Evolutionary conservation across 2,113 vertebrate genomes (phyloP).

Genomic region (Pachycephala philippinensis): DNA sequence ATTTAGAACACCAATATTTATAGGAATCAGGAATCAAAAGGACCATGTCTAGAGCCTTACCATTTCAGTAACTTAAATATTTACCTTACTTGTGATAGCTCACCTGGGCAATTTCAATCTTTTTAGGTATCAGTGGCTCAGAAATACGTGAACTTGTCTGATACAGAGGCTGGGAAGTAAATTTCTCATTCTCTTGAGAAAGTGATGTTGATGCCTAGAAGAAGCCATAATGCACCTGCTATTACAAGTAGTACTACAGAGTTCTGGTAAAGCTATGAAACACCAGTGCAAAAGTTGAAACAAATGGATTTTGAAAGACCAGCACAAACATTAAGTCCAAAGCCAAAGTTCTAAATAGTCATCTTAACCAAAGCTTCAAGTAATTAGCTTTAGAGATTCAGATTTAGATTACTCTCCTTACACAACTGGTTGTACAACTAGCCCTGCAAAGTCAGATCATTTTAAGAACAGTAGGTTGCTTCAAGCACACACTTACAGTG

Average conservation of each 20-base stretch:
- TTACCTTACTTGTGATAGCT: background rate
- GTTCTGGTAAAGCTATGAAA: background rate
- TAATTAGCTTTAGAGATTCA: background rate
- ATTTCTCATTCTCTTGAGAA: conserved; percentile 65
- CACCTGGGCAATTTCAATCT: conserved; percentile 53
- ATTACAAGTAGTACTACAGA: background rate
- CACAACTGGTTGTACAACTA: background rate
- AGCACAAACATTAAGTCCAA: background rate
- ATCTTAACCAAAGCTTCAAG: background rate
- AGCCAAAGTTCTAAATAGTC: background rate
- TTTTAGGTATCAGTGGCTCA: conserved; percentile 55
- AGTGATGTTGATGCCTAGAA: conserved; percentile 4
- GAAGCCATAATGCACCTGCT: background rate
- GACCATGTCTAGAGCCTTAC: background rate
- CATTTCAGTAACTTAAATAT: background rate
- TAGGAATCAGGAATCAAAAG: background rate
- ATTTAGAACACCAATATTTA: background rate
- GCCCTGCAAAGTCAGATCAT: background rate
- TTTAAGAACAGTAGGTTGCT: background rate
- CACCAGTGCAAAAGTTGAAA: background rate
- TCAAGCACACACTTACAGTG: background rate
- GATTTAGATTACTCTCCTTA: background rate
- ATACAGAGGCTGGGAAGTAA: conserved; percentile 68
- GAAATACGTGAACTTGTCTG: conserved; percentile 24
- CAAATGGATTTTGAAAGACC: background rate